A percentile compares a stretch with the other conserved stretches of the same genome.
phyloP scores from a whole-genome alignment of 2,888 invertebrate genomes.

The Theristus sp. region DNA sequence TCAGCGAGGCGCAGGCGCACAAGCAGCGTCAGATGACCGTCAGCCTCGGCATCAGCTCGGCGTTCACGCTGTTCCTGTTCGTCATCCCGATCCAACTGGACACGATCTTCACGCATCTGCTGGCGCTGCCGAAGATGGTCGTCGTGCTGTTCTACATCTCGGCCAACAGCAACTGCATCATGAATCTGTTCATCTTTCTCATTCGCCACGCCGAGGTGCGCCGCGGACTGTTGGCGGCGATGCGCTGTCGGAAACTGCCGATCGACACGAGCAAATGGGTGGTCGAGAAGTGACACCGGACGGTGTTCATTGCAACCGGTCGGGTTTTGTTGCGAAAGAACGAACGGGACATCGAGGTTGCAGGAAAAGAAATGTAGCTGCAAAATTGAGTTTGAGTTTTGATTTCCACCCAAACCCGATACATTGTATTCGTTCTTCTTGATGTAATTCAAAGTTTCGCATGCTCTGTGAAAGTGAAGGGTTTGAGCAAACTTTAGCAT shows the following conservation, averaged over 20 bases:
- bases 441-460: too few relatives aligned
- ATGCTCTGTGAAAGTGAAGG: too few relatives aligned
- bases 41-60: not conserved
- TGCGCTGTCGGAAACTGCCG: not conserved
- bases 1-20: not conserved
- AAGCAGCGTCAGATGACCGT: not conserved
- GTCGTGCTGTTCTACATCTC: not conserved
- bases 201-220: not conserved
- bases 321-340: too few relatives aligned
- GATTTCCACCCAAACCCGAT: too few relatives aligned
- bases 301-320: too few relatives aligned
- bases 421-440: too few relatives aligned
- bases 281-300: not conserved
- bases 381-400: too few relatives aligned
- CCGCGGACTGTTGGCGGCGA: not conserved
- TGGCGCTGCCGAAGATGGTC: not conserved
- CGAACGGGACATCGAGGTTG: too few relatives aligned
- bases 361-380: too few relatives aligned
- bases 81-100: not conserved
- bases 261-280: not conserved
- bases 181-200: not conserved
- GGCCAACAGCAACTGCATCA: not conserved
- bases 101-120: not conserved
- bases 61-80: slow-evolving; percentile 1
- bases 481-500: too few relatives aligned